Evolutionary conservation across 2,113 vertebrate genomes (phyloP), one percentile per base, ranked within the genome.

Genomic region (Ophthalmolycus amberensis): DNA sequence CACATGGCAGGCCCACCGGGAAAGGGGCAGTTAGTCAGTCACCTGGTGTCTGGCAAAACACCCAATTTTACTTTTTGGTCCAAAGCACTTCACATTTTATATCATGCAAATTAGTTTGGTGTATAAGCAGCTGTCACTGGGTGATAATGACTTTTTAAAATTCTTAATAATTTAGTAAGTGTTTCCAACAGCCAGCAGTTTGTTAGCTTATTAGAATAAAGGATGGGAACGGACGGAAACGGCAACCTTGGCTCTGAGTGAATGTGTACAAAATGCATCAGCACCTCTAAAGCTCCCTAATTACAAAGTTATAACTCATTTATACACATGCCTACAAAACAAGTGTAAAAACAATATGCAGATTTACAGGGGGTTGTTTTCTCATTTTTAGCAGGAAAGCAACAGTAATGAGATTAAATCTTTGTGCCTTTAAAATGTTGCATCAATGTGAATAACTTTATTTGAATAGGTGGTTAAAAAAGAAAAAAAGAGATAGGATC

Each of bases 41-140:
- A 83, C 68, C 79, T 85, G 70, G 46, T 82, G 40, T 77, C 18
- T 71, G 71, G 48, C 34, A 66, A 83, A 72, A 46, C n/a, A 78
- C 38, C 25, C 6, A 25, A 4, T 48, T 77, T 46, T 6, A 65
- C 7, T 73, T 50, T 37, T 50, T 38, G 56, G 14, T 42, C 29
- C 37, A 56, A 72, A 52, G 9, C 50, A 12, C 34, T 22, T 79
- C 56, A 40, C 42, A 38, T 63, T 75, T 67, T 29, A 62, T 65
- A 68, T 40, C 2, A 63, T 70, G 50, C 9, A 67, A 25, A 40
- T 15, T 12, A 46, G 27, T 66, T 32, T 46, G 40, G 7, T 75
- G 42, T 42, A 70, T 25, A 22, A 32, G 22, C 16, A 44, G 20
- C 32, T 42, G 9, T 56, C 34, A 38, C 76, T 64, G 56, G 20